Evolutionary conservation across 2,113 vertebrate species (phyloP).

Genomic region (Peromyscus polionotus): DNA sequence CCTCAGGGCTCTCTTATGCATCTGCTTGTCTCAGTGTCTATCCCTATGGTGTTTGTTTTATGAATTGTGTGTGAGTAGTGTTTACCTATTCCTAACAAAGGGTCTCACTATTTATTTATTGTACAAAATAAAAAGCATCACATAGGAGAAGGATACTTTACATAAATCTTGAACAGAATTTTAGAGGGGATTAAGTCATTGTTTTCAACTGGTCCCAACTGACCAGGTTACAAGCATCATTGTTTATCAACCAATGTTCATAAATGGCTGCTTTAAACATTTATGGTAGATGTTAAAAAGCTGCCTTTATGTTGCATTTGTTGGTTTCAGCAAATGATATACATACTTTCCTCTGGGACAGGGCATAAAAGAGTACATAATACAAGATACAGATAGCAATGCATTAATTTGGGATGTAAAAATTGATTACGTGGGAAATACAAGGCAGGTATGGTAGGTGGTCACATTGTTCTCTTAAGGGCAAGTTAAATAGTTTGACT

Average conservation of each 20-base stretch:
- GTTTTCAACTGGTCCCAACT: background rate
- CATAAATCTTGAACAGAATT: background rate
- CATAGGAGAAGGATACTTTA: background rate
- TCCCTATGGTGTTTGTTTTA: background rate
- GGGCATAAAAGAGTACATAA: background rate
- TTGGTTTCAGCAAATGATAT: background rate
- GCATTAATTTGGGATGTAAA: background rate
- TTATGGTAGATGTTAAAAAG: background rate
- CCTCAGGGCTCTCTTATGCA: background rate
- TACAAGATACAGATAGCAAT: background rate
- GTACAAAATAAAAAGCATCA: background rate
- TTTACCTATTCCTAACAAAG: background rate
- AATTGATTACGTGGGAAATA: background rate
- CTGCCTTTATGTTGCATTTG: background rate
- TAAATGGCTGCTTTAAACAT: background rate
- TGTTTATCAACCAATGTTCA: background rate
- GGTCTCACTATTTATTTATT: background rate
- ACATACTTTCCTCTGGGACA: background rate
- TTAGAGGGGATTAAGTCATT: background rate
- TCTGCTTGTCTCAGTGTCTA: background rate
- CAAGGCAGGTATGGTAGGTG: too few species aligned
- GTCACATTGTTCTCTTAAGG: background rate
- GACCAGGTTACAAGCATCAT: background rate
- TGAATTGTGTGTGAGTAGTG: background rate
- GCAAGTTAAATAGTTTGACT: background rate